Evolutionary conservation across 2,113 vertebrate genomes (phyloP), one percentile per base, ranked within the genome.

Genomic region (Lates calcarifer): DNA sequence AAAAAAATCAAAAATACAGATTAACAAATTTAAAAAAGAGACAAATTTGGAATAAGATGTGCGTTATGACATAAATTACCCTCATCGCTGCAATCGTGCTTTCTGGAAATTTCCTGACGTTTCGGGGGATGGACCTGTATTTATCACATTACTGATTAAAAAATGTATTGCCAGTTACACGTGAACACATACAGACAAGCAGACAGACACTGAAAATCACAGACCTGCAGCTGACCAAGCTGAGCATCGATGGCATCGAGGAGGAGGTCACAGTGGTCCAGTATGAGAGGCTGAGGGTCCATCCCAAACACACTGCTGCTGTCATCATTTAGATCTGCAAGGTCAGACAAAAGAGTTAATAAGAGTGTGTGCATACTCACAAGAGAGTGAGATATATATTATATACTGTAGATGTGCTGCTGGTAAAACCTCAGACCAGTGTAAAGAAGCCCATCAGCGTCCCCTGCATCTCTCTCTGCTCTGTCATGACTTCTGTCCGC

Each of bases 181-280:
- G 18, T 29, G 14, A 3, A 4, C 3, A 66, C 1, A 47, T 29
- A 39, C 12, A 49, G 5, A 70, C n/a, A 26, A 60, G 14, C 33
- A 45, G 3, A 62, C 4, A 24, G 60, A 69, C 0, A 60, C 10
- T 29, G 7, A 62, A 28, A 55, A 24, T 53, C 22, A 49, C 79
- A 82, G 63, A 96, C 95, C 94, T 95, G 89, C 47, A 95, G 86
- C 43, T 86, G 89, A 43, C 74, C 85, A 5, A 95, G 93, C 53
- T 67, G 81, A 53, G 82, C 83, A 62, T 93, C 95, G 0, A 95
- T 81, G 0, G 92, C 70, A 12, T 95, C 94, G n/a, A 95, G 41
- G 1, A 95, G 90, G 13, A 45, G 68, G 35, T 95, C 93, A 29
- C 86, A 87, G 63, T 71, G 82, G 73, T 94, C 94, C 76, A 45